Percentiles rank a stretch among this genome's conserved stretches.
Conservation (phyloP, 2,888 invertebrate genomes). For the Aphodius sticticus region DNA sequence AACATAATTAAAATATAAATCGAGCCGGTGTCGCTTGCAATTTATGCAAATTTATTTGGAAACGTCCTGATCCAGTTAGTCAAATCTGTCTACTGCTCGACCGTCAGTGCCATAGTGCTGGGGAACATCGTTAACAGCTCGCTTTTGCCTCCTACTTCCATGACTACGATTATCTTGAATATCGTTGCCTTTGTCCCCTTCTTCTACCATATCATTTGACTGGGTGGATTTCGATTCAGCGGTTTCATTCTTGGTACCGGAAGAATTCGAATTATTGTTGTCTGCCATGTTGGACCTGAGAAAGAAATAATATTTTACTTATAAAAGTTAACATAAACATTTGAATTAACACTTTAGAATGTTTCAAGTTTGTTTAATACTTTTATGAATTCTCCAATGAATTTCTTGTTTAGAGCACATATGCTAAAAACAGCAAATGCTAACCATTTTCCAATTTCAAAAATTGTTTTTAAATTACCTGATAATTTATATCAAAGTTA, state of each 20-base stretch:
- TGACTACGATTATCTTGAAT: neutral
- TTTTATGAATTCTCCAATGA: too few species aligned
- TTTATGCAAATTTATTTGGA: neutral
- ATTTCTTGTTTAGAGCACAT: too few species aligned
- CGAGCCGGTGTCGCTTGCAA: too few species aligned
- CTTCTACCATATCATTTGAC: neutral
- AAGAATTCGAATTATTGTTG: neutral
- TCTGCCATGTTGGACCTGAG: neutral
- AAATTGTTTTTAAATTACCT: too few species aligned
- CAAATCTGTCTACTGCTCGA: neutral
- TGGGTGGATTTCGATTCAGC: too few species aligned
- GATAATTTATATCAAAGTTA: too few species aligned
- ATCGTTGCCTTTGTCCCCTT: neutral
- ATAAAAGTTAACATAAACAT: neutral
- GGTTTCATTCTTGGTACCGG: neutral
- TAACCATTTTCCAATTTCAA: too few species aligned
- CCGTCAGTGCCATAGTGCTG: neutral
- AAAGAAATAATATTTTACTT: neutral
- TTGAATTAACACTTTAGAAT: too few species aligned
- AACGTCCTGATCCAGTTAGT: neutral
- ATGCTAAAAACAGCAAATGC: too few species aligned
- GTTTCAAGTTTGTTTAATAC: too few species aligned
- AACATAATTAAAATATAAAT: too few species aligned
- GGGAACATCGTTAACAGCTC: neutral
- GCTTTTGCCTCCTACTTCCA: neutral